Evolutionary conservation across 2,888 invertebrate genomes (phyloP), one percentile per base, ranked within the genome.

Genomic region (Standfussiana lucernea): DNA sequence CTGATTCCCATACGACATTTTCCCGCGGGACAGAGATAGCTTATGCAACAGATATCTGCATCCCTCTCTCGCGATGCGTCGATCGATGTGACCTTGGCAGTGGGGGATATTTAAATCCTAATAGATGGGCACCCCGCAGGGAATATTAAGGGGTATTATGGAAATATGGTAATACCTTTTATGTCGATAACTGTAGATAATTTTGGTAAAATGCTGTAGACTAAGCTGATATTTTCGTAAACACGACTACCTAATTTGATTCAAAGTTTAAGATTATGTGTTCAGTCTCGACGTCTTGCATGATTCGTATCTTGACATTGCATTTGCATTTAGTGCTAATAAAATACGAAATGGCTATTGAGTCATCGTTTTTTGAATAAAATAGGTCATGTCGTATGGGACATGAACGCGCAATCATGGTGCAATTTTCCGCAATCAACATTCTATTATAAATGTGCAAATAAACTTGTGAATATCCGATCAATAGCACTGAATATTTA

Each of bases 1-100:
- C 75, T 45, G 78, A 82, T 83, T 89, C 81, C 76, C 84, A 75
- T 79, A 79, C 72, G 53, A 83, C 77, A 84, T 84, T 87, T 86
- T 86, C 73, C 83, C 83, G 77, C 64, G 72, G 72, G 89, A 93
- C 81, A 86, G 88, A 82, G 90, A 90, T 53, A 82, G 79, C 75
- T 50, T 75, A 83, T 77, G 68, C 77, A 76, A 81, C 76, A 79
- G 62, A 87, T 91, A 90, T 72, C 74, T 73, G 69, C 83, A 79
- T 92, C 93, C 86, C 91, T 77, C 66, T 93, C 91, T 50, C 86
- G 72, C 90, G 82, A 72, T 79, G 72, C 81, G 83, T 84, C 91
- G 94, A 94, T 96, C 96, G 95, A 95, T 95, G 91, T 92, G 95
- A 95, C 96, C 96, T 96, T 96, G 96, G 93, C 95, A 95, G 90